A percentile compares a stretch with the other conserved stretches of the same genome.
These are phyloP conservation scores for Phalacrocorax aristotelis DNA, from an alignment of 2,113 vertebrate genomes.

Conservation along the genomic window DNA sequence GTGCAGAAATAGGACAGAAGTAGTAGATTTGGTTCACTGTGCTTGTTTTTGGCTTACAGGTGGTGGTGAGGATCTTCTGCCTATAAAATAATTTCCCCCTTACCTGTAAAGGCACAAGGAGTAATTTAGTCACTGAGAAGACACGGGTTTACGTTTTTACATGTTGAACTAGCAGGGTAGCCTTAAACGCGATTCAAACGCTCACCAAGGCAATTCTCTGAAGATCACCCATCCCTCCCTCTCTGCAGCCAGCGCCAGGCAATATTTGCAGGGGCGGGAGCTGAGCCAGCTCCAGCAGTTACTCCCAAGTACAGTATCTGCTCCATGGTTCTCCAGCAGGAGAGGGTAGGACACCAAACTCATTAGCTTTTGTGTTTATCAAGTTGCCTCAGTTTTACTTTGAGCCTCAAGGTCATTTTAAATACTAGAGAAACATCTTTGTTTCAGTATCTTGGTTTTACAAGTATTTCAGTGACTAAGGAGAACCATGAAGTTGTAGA, in stretches of 20 bases:
- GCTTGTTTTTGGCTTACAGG: not conserved
- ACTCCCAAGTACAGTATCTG: accelerated
- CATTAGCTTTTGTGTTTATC: not conserved
- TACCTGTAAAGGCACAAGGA: too few relatives aligned
- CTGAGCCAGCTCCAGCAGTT: not conserved
- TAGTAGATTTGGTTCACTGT: not conserved
- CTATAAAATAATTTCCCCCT: not conserved
- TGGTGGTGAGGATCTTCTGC: not conserved
- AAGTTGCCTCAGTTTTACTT: not conserved
- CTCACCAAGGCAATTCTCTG: not conserved
- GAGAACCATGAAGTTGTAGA: not conserved
- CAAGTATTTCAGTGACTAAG: not conserved
- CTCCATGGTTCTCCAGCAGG: not conserved
- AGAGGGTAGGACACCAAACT: not conserved
- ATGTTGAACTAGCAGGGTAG: not conserved
- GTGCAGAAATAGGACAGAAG: not conserved
- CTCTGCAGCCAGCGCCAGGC: too few relatives aligned
- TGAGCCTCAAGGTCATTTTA: not conserved
- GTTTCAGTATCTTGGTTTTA: not conserved
- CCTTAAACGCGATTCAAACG: not conserved
- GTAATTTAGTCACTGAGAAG: not conserved
- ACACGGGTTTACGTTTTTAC: not conserved
- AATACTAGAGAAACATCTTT: not conserved
- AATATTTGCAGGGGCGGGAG: too few relatives aligned
- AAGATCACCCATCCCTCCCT: not conserved